Conservation (phyloP, 1,140 invertebrate genomes). For the Camponotus vicinus region DNA sequence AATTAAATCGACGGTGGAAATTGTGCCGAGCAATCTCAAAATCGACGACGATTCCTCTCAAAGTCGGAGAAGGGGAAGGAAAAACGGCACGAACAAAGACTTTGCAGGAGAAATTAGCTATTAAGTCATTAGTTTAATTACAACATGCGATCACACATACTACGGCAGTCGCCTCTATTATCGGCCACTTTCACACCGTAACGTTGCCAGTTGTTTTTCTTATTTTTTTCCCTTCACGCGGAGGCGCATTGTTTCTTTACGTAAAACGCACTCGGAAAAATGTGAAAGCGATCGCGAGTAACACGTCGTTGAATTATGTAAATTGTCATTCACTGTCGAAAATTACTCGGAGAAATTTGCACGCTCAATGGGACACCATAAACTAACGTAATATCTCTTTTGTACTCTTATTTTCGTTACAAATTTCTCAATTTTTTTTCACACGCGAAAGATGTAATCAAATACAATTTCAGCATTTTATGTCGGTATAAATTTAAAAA, state of each 20-base stretch:
- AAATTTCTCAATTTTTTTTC: background rate
- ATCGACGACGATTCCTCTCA: background rate
- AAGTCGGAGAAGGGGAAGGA: background rate
- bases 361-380: background rate
- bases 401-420: too few relatives aligned
- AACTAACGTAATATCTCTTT: background rate
- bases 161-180: slow-evolving; percentile 6
- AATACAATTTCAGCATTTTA: background rate
- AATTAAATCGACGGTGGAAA: background rate
- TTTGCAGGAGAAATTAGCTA: slow-evolving; percentile 16
- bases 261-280: slow-evolving; percentile 43
- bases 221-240: background rate
- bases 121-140: slow-evolving; percentile 59
- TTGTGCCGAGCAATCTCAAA: slow-evolving; percentile 16
- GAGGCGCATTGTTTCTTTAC: slow-evolving; percentile 43
- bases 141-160: slow-evolving; percentile 27
- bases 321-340: slow-evolving; percentile 9
- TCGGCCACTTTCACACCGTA: slow-evolving; percentile 45
- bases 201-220: background rate
- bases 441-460: background rate
- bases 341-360: slow-evolving; percentile 12
- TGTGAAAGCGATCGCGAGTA: slow-evolving; percentile 44
- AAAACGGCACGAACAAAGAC: slow-evolving; percentile 37
- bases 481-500: background rate
- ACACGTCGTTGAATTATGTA: slow-evolving; percentile 21